phyloP scores from a whole-genome alignment of 2,888 invertebrate genomes.

The Melanchra persicariae region DNA sequence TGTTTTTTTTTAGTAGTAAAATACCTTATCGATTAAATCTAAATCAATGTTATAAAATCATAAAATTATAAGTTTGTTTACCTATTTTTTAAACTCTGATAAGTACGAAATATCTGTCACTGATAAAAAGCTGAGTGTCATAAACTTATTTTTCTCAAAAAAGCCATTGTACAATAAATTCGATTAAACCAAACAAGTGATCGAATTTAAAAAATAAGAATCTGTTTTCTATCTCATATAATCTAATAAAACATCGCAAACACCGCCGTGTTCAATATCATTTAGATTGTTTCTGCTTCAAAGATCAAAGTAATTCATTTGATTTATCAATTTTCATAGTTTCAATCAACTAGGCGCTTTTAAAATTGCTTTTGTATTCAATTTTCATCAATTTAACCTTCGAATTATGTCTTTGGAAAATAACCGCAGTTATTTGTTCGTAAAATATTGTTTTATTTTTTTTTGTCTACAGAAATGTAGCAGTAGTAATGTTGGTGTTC shows the following conservation, averaged over 20 bases:
- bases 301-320: slow-evolving; percentile 35
- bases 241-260: slow-evolving; percentile 16
- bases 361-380: slow-evolving; percentile 40
- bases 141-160: too few species aligned
- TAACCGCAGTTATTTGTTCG: background rate
- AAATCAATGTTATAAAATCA: too few species aligned
- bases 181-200: slow-evolving; percentile 1
- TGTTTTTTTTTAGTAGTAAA: too few species aligned
- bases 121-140: too few species aligned
- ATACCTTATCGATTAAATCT: too few species aligned
- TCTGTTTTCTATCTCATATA: slow-evolving; percentile 20
- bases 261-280: slow-evolving; percentile 27
- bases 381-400: slow-evolving; percentile 33
- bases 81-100: too few species aligned
- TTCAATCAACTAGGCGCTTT: slow-evolving; percentile 21
- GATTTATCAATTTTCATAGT: slow-evolving; percentile 47
- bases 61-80: too few species aligned
- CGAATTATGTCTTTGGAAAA: slow-evolving; percentile 17
- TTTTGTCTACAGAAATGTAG: too few species aligned
- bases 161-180: background rate
- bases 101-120: too few species aligned
- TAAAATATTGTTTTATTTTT: slow-evolving; percentile 10
- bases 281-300: slow-evolving; percentile 48
- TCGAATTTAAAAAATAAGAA: slow-evolving; percentile 13
- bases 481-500: background rate